Evolutionary conservation across 2,113 vertebrate genomes (phyloP).

Genomic region (Austrofundulus limnaeus): DNA sequence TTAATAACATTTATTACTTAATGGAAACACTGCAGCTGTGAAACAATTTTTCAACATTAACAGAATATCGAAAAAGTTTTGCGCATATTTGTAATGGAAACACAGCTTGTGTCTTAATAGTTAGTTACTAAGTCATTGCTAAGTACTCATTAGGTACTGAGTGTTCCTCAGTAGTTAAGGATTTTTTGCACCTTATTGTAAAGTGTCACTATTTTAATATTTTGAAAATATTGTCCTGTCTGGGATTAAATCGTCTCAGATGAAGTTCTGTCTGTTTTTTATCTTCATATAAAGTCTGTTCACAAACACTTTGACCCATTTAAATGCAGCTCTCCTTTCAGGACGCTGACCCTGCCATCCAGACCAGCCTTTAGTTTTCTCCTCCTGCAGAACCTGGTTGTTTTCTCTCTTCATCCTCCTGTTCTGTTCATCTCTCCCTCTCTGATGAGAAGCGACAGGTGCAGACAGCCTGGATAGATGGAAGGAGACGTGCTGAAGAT

Average conservation of each 20-base stretch:
- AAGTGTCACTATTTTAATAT: not conserved
- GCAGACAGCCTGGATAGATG: slow-evolving; percentile 45
- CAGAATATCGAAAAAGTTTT: too few relatives aligned
- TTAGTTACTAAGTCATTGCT: too few relatives aligned
- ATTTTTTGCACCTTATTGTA: too few relatives aligned
- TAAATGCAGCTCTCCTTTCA: slow-evolving; percentile 26
- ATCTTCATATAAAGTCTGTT: not conserved
- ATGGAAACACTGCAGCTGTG: too few relatives aligned
- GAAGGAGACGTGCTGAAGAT: slow-evolving; percentile 57
- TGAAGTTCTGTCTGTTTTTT: not conserved
- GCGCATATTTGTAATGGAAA: too few relatives aligned
- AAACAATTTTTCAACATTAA: too few relatives aligned
- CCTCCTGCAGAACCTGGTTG: slow-evolving; percentile 16
- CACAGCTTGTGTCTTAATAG: too few relatives aligned
- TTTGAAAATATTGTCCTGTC: not conserved
- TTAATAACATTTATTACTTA: too few relatives aligned
- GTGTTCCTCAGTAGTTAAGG: too few relatives aligned
- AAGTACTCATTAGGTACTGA: too few relatives aligned
- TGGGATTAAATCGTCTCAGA: not conserved
- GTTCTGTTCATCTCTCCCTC: slow-evolving; percentile 23
- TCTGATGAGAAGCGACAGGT: slow-evolving; percentile 60
- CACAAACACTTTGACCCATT: slow-evolving; percentile 25
- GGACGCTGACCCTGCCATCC: slow-evolving; percentile 23
- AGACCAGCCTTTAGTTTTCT: slow-evolving; percentile 28
- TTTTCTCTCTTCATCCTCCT: slow-evolving; percentile 6